Base-by-base conservation (phyloP, 2,888 invertebrate species). In the Strigamia transsilvanica region DNA sequence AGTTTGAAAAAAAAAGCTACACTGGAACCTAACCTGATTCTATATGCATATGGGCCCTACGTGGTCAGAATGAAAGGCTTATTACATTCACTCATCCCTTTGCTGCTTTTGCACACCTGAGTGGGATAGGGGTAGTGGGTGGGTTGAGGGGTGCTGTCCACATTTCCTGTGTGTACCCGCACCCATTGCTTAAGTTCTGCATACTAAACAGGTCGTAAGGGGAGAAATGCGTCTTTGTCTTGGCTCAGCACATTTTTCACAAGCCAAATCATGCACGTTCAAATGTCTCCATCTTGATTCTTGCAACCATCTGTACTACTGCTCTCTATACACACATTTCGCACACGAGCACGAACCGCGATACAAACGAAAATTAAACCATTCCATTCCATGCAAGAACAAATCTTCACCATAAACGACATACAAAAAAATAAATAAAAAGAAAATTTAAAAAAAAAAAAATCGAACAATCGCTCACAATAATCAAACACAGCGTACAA, bases 161-260 rank as follows among this genome's bases (percentile, higher is more conserved):
- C 61, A 66, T 66, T 66, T 66, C 61, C 61, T 66, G 61, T 66
- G 61, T 66, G 23, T 66, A 66, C 61, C 61, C 61, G 61, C 61
- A 66, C 61, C 61, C 61, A 66, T 66, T 66, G 61, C 61, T 66
- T 66, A 66, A 66, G 61, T 23, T 66, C 61, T 66, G 61, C 61
- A 66, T 66, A 66, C 61, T 66, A 66, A 66, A 66, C 61, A 66
- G 61, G 61, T 66, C 61, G 61, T 21, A 66, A 66, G 61, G 61
- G 61, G 61, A 66, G 61, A 66, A 66, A 66, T 66, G 61, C 61
- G 61, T 66, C 61, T 66, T 66, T 66, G 61, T 66, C 61, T 66
- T 66, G 61, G 61, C 61, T 66, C 61, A 66, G 61, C 61, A 66
- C 61, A 66, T 66, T 66, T 66, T 66, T 66, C 61, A 66, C 61